Conservation (phyloP, 2,797 vertebrate genomes). For the Percopsis omiscomaycus region DNA sequence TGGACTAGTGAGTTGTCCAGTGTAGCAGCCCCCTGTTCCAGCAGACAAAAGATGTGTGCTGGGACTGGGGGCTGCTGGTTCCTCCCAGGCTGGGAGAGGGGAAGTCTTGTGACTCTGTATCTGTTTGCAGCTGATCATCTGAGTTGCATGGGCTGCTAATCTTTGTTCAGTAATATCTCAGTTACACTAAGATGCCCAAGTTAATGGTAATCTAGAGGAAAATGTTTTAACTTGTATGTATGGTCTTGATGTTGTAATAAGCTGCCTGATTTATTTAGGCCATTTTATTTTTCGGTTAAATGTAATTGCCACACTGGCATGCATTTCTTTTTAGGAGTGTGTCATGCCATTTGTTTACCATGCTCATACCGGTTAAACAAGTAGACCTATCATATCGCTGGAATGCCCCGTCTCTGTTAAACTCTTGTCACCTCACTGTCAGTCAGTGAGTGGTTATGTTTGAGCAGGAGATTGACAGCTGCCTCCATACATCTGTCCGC, state of each 20-base stretch:
- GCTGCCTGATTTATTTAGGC: background rate
- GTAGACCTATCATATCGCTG: conserved; percentile 42
- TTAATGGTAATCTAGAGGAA: conserved; percentile 6
- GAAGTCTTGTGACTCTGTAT: conserved; percentile 82
- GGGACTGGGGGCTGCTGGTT: conserved; percentile 68
- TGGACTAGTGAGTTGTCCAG: conserved; percentile 66
- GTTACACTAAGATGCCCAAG: conserved; percentile 23
- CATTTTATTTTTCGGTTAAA: background rate
- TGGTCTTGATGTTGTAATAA: background rate
- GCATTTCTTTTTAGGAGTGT: conserved; percentile 35
- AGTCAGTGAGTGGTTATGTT: conserved; percentile 36
- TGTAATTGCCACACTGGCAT: conserved; percentile 10
- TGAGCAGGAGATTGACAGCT: conserved; percentile 22
- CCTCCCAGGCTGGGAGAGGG: conserved; percentile 64
- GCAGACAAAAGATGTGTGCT: conserved; percentile 73
- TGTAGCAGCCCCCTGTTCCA: conserved; percentile 36
- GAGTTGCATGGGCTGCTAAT: conserved; percentile 65
- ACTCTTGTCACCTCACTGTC: conserved; percentile 11
- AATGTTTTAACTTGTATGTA: background rate
- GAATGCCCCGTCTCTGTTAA: conserved; percentile 57
- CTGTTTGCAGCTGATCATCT: conserved; percentile 80
- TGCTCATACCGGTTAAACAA: conserved; percentile 53
- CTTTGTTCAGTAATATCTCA: conserved; percentile 55
- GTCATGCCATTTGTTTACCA: conserved; percentile 41
- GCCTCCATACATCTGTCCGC: conserved; percentile 43